Percentiles rank a stretch among this genome's conserved stretches.
phyloP scores from a whole-genome alignment of 2,113 vertebrate genomes.

The Pogona vitticeps region DNA sequence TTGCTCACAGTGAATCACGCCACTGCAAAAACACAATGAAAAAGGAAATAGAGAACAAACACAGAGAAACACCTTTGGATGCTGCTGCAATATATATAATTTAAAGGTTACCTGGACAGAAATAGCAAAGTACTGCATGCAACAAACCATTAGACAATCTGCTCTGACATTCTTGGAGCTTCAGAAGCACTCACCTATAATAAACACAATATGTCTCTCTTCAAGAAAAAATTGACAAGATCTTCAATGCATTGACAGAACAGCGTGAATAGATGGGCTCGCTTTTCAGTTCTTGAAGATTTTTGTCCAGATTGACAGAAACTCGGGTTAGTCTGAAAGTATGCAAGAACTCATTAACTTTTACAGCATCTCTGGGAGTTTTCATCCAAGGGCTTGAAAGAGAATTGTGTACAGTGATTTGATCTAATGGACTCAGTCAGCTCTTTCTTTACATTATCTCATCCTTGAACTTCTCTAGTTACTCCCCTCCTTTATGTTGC shows the following conservation, averaged over 20 bases:
- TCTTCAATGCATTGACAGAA: not conserved
- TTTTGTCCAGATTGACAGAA: not conserved
- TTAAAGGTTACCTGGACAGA: slow-evolving; percentile 3
- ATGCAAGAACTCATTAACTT: not conserved
- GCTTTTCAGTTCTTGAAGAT: slow-evolving; percentile 23
- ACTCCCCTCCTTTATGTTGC: not conserved
- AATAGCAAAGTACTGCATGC: not conserved
- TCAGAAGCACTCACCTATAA: not conserved
- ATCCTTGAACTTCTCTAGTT: not conserved
- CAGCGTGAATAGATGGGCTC: slow-evolving; percentile 3
- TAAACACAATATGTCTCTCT: not conserved
- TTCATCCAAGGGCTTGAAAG: not conserved
- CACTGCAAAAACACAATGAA: not conserved
- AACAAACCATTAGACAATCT: slow-evolving; percentile 38
- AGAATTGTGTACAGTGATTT: not conserved
- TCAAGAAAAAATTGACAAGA: slow-evolving; percentile 14
- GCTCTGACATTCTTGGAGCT: slow-evolving; percentile 7
- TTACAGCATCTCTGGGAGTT: not conserved
- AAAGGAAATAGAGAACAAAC: slow-evolving; percentile 14
- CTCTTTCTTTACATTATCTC: not conserved
- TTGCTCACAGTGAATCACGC: slow-evolving; percentile 11
- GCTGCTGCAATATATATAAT: slow-evolving; percentile 30
- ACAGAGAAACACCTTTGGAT: not conserved
- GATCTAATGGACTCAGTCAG: not conserved
- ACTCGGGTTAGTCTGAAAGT: not conserved